Conservation (phyloP, 2,797 vertebrate species). For the Coranthus polyacanthus region DNA sequence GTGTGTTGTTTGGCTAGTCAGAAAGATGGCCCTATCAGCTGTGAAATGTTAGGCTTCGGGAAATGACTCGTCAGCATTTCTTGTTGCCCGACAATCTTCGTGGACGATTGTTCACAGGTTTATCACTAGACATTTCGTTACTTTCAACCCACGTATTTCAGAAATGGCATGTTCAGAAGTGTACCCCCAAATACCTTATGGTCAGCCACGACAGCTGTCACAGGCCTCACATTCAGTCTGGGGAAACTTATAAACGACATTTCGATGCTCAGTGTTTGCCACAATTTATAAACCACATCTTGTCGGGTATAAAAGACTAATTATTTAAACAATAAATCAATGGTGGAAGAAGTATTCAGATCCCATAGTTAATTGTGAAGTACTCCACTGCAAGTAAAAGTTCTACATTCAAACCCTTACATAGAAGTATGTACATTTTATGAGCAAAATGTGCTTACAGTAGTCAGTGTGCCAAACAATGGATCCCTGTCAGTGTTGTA, state of each 20-base stretch:
- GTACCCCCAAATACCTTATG: neutral
- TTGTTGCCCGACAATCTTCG: slow-evolving; percentile 1
- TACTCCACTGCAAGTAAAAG: too few relatives aligned
- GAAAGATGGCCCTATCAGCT: slow-evolving; percentile 58
- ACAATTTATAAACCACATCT: neutral
- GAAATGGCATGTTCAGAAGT: slow-evolving; percentile 9
- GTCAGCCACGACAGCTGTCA: slow-evolving; percentile 60
- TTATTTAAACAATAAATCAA: neutral
- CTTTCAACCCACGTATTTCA: slow-evolving; percentile 35
- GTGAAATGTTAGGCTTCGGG: slow-evolving; percentile 38
- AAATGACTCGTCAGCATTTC: slow-evolving; percentile 48
- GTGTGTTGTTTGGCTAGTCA: slow-evolving; percentile 43
- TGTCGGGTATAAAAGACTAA: neutral
- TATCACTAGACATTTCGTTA: slow-evolving; percentile 11
- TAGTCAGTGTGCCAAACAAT: too few relatives aligned
- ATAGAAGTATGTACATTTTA: too few relatives aligned
- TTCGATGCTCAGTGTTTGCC: neutral
- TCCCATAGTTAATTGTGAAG: too few relatives aligned
- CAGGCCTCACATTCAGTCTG: slow-evolving; percentile 18
- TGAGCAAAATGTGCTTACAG: too few relatives aligned
- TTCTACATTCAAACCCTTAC: too few relatives aligned
- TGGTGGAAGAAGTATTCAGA: neutral
- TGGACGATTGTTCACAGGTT: neutral
- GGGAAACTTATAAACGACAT: neutral
- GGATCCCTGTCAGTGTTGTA: too few relatives aligned